Base-by-base conservation (phyloP, 2,797 vertebrate species). In the Neoniphon sammara region DNA sequence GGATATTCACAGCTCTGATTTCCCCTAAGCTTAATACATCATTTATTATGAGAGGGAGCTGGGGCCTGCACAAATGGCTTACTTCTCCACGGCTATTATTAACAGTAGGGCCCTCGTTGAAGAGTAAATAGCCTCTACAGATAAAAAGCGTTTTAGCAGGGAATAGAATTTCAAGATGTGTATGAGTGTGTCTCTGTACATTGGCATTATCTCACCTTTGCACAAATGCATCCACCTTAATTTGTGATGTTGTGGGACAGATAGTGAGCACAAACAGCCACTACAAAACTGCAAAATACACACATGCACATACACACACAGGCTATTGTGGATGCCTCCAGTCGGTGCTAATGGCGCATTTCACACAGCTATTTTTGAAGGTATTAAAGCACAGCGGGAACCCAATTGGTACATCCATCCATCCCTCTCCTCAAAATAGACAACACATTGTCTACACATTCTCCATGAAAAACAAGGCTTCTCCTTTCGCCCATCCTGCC, bases 351-450 rank as follows among this genome's bases (percentile, higher is more conserved):
- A 89, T 84, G 80, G 84, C 66, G 73, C 77, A 81, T 85, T 85
- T 82, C 78, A 82, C 61, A 83, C 72, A 75, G 78, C 83, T 82
- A 82, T 89, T 83, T 88, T 73, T 83, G 73, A 81, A 79, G 74
- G 78, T 77, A 88, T 74, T 80, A 85, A 73, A 76, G 73, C 86
- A 78, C 85, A 81, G 73, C 60, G 25, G 66, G 77, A 82, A 69
- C 75, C 72, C 76, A 68, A 81, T 46, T 66, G 72, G 60, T 64
- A 64, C 80, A 84, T 85, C 69, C 72, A 83, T 83, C 82, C 83
- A 80, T 80, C 58, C 66, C 21, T 46, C 67, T 53, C n/a, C 65
- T 66, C 20, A n/a, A 67, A 60, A 55, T 39, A 55, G 36, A 44
- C 23, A 47, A 53, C 20, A 20, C 50, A 47, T 39, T 61, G 57